A percentile compares a stretch with the other conserved stretches of the same genome.
phyloP scores from a whole-genome alignment of 2,113 vertebrate genomes.

The Hypanus sabinus region DNA sequence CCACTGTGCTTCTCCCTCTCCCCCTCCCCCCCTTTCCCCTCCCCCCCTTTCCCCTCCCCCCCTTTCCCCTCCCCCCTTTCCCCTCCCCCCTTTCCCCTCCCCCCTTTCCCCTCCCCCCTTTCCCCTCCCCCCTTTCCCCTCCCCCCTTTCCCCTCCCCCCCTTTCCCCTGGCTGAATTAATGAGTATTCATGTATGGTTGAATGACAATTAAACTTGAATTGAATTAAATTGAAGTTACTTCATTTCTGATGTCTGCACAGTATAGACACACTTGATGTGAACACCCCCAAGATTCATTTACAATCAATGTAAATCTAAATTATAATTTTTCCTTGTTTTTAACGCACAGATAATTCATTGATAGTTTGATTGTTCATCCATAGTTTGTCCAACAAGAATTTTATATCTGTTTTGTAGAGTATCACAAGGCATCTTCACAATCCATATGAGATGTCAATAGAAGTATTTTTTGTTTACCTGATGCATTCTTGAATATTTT shows the following conservation, averaged over 20 bases:
- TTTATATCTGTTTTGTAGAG: neutral
- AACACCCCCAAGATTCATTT: neutral
- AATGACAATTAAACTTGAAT: no score
- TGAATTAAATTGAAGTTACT: neutral
- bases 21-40: no score
- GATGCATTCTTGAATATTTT: conserved; percentile 48
- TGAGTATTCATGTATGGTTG: no score
- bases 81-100: no score
- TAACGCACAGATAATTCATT: neutral
- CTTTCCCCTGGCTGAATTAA: no score
- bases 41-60: no score
- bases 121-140: no score
- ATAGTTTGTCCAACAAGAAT: no score
- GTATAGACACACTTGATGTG: neutral
- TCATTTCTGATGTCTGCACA: neutral
- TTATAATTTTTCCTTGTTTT: neutral
- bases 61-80: no score
- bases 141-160: no score
- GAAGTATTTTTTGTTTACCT: conserved; percentile 44
- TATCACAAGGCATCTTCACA: neutral
- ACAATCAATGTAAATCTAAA: neutral
- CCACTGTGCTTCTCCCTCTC: no score
- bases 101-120: no score
- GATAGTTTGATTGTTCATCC: neutral
- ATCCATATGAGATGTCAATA: neutral